These are phyloP conservation scores for Slavum lentiscoides DNA, from an alignment of 2,888 invertebrate genomes.

Conservation along the genomic window DNA sequence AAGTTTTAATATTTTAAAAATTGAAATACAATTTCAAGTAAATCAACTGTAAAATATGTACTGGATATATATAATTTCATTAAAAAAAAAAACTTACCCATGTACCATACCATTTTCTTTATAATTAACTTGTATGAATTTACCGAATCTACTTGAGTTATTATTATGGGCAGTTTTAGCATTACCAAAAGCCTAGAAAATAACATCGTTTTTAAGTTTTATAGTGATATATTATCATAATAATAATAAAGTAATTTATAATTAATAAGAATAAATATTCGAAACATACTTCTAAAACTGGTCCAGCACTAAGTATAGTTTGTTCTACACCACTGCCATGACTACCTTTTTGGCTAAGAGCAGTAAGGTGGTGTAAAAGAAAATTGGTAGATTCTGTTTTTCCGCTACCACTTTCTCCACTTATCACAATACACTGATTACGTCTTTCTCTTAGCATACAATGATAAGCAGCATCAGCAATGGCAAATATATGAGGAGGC, in stretches of 20 bases:
- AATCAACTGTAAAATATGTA: not conserved
- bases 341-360: constrained; percentile 90
- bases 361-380: constrained; percentile 90
- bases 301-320: constrained; percentile 92
- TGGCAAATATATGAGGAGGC: constrained; percentile 95
- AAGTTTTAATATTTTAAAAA: not conserved
- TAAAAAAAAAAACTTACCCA: constrained; percentile 66
- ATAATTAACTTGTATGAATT: constrained; percentile 97
- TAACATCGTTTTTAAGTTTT: not conserved
- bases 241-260: not conserved
- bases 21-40: not conserved
- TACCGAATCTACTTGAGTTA: constrained; percentile 95
- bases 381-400: constrained; percentile 97
- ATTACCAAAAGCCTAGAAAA: constrained; percentile 87
- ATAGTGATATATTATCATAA: constrained; percentile 9
- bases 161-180: constrained; percentile 97
- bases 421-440: constrained; percentile 94
- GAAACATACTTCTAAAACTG: constrained; percentile 76
- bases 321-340: constrained; percentile 96
- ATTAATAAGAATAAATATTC: not conserved
- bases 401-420: constrained; percentile 92
- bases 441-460: constrained; percentile 88
- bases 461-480: constrained; percentile 91
- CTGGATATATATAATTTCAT: not conserved
- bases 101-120: constrained; percentile 98